Percentiles rank a stretch among this genome's conserved stretches.
Conservation (phyloP, 2,113 vertebrate genomes). For the Ciconia stormi region DNA sequence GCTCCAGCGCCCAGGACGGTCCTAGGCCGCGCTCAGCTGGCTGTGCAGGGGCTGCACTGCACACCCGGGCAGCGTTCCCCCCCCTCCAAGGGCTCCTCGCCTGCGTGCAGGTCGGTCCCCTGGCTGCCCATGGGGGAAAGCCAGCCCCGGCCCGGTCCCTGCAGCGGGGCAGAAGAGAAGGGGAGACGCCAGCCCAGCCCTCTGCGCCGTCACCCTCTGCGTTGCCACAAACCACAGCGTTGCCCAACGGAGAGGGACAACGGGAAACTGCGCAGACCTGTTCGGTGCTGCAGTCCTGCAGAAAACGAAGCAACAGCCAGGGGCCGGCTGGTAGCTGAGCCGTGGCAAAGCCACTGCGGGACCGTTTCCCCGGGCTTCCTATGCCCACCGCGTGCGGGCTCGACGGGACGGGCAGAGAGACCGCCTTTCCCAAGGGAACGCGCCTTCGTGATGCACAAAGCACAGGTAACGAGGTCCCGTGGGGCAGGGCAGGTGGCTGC, state of each 20-base stretch:
- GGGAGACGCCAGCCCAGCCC: fast-evolving
- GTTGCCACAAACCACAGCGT: not conserved
- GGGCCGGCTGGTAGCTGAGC: not conserved
- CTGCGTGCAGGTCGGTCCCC: fast-evolving
- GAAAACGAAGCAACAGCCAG: not conserved
- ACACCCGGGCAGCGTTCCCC: fast-evolving
- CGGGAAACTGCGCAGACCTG: not conserved
- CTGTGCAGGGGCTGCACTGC: not conserved
- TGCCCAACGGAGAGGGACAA: not conserved
- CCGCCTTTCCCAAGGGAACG: not conserved
- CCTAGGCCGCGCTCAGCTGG: not conserved
- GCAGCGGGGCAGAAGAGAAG: not conserved
- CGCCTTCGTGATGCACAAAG: fast-evolving
- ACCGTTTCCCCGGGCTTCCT: not conserved
- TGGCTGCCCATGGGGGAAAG: not conserved
- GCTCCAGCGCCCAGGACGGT: fast-evolving
- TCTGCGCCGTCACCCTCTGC: fast-evolving
- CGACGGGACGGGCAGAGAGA: not conserved
- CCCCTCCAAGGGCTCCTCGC: not conserved
- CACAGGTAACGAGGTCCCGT: fast-evolving
- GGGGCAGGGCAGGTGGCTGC: not conserved
- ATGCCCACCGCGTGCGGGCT: fast-evolving
- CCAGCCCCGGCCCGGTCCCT: not conserved
- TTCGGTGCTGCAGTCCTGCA: not conserved
- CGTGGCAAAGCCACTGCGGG: fast-evolving